Evolutionary conservation across 2,797 vertebrate genomes (phyloP).

Genomic region (Helicolenus hilgendorfi): DNA sequence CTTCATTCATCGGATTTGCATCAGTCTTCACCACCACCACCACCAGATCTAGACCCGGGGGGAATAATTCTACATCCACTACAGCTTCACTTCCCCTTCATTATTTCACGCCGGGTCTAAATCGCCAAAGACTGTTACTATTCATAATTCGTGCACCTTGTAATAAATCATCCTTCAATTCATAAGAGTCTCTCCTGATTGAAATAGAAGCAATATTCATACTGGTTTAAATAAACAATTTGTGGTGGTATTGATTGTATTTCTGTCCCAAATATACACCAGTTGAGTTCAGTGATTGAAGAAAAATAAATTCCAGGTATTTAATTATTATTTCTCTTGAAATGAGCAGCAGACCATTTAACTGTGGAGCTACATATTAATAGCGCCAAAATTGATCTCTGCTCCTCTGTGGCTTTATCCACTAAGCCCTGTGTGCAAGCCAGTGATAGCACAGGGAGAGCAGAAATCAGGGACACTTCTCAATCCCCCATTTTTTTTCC

Average conservation of each 20-base stretch:
- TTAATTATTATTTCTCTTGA: background rate
- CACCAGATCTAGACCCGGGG: no score
- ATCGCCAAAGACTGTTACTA: no score
- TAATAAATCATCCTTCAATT: no score
- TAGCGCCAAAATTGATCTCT: constrained; percentile 17
- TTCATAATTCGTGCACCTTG: no score
- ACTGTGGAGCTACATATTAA: constrained; percentile 19
- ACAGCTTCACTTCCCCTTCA: no score
- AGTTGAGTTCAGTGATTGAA: background rate
- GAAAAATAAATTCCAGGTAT: background rate
- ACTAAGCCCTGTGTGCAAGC: constrained; percentile 37
- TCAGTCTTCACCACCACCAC: no score
- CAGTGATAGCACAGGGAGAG: constrained; percentile 30
- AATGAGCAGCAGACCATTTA: background rate
- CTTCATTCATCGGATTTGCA: no score
- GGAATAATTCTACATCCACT: no score
- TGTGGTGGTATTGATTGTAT: background rate
- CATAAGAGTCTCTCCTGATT: no score
- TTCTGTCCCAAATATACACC: background rate
- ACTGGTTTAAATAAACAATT: background rate
- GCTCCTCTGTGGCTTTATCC: constrained; percentile 21
- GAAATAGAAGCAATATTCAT: background rate
- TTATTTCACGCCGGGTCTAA: no score
- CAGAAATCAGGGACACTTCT: constrained; percentile 20
- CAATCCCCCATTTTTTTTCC: background rate